Percentiles rank a stretch among this genome's conserved stretches.
Evolutionary conservation across 2,888 invertebrate genomes (phyloP).

Genomic region (Polyommatus icarus): DNA sequence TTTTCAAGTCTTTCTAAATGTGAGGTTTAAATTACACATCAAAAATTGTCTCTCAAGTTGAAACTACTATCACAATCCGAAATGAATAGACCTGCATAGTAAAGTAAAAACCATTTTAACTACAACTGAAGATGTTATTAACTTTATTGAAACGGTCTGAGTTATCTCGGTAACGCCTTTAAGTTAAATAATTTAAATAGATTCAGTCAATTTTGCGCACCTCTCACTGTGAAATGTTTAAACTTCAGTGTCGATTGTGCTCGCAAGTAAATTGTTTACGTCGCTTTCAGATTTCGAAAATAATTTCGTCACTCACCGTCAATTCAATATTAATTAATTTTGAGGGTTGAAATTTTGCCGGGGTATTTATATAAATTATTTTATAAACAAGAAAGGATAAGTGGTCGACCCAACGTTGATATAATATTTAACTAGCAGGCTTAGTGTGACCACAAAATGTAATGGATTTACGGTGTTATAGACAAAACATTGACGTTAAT

Average conservation of each 20-base stretch:
- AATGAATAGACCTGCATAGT: background rate
- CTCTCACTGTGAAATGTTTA: slow-evolving; percentile 27
- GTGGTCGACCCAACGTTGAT: background rate
- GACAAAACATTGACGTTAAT: too few species aligned
- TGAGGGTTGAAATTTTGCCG: background rate
- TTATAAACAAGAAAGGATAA: background rate
- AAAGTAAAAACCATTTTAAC: slow-evolving; percentile 11
- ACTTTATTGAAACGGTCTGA: slow-evolving; percentile 6
- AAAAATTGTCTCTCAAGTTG: background rate
- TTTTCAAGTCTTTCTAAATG: too few species aligned
- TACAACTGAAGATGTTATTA: background rate
- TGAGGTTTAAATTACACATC: too few species aligned
- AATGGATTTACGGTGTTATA: too few species aligned
- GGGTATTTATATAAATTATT: background rate
- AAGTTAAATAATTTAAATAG: slow-evolving; percentile 33
- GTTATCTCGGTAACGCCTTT: slow-evolving; percentile 23
- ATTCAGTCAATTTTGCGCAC: slow-evolving; percentile 32
- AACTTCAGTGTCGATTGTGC: slow-evolving; percentile 7
- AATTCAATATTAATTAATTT: slow-evolving; percentile 23
- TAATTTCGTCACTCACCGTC: slow-evolving; percentile 3
- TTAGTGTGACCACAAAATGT: background rate
- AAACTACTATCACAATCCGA: background rate
- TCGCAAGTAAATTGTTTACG: slow-evolving; percentile 23
- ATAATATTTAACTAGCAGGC: background rate
- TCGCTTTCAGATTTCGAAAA: slow-evolving; percentile 23